Base-by-base conservation (phyloP, 2,797 vertebrate genomes). In the Hypotaenidia philippensis region DNA sequence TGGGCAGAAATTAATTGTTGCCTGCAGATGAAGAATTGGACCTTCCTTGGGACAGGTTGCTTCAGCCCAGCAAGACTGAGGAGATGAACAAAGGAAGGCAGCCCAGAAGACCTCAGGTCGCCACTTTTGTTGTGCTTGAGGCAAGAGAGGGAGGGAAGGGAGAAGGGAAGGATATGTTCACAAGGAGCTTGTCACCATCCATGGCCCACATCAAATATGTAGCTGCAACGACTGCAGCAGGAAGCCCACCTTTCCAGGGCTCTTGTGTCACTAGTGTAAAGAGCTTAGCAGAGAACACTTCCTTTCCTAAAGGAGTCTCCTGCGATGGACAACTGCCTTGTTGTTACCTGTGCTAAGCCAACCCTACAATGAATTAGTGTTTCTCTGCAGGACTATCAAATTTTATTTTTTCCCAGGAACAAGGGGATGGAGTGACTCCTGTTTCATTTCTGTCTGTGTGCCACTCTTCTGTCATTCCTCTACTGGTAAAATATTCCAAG, bases 51-150 rank as follows among this genome's bases (percentile, higher is more conserved):
- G 10, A 64, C 17, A 41, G 19, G 5, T 17, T 78, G 23, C 18
- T 87, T 65, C 55, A 84, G 31, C 4, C n/a, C 26, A 72, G 27
- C 13, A 70, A 59, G 25, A 9, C 0, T 60, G 76, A 76, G 27
- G 55, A 57, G 16, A 11, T 12, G 2, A 32, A 10, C 3, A 72
- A 76, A 21, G 21, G 16, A 63, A 70, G 13, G 9, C 59, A 70
- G 31, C 4, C 25, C 16, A 64, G 27, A 22, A 77, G 64, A 44
- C 27, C 55, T 44, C 3, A 2, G 6, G 7, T 40, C 2, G 1
- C 2, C 36, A 6, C 3, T 69, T 69, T n/a, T 63, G 12, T 10
- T 41, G 9, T 0, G 0, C 8, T 55, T 66, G 11, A 60, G 9
- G 45, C 11, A 57, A 6, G 13, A 81, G 25, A 71, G 17, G 22